phyloP scores from a whole-genome alignment of 2,113 vertebrate species.

The Cryptotis parvus region DNA sequence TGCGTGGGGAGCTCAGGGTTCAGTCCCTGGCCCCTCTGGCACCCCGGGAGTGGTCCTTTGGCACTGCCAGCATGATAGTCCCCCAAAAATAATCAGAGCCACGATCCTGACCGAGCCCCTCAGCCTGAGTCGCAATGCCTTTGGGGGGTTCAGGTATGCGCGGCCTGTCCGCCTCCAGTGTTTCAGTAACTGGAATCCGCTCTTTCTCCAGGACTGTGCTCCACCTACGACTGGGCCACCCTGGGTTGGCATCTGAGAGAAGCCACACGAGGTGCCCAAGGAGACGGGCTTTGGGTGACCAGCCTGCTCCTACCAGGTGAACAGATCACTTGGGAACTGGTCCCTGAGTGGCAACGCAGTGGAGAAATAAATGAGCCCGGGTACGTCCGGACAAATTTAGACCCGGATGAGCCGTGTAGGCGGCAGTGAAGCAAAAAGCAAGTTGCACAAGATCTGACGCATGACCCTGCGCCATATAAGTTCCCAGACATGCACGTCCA shows the following conservation, averaged over 20 bases:
- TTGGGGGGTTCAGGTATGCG: neutral
- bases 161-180: neutral
- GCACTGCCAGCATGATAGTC: too few species aligned
- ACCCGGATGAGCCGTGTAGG: neutral
- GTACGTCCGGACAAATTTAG: fast-evolving
- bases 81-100: too few species aligned
- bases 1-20: too few species aligned
- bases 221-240: fast-evolving
- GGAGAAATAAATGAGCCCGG: neutral
- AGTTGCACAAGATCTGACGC: neutral
- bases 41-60: too few species aligned
- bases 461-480: neutral
- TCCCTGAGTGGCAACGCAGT: neutral
- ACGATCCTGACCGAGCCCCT: neutral
- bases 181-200: neutral
- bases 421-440: neutral
- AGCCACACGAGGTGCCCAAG: too few species aligned
- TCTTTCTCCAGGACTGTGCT: neutral
- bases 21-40: too few species aligned
- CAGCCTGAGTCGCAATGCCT: too few species aligned
- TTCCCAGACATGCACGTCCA: neutral
- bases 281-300: neutral
- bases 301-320: neutral
- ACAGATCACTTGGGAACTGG: neutral
- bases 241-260: neutral